These are phyloP conservation scores for Camponotus vicinus DNA, from an alignment of 1,140 invertebrate species.

Conservation along the genomic window DNA sequence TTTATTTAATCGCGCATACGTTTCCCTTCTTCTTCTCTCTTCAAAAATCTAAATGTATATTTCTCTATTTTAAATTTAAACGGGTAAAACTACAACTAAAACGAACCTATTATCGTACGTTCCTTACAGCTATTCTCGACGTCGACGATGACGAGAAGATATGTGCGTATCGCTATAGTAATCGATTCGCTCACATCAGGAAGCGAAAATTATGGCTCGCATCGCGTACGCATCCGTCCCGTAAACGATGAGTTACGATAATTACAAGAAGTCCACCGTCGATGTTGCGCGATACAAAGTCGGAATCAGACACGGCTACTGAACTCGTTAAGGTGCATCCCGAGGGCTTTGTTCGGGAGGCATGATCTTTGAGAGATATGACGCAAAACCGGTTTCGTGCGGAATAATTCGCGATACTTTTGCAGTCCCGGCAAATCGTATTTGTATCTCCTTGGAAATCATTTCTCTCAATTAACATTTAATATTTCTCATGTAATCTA, in stretches of 20 bases:
- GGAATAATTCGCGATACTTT: not conserved
- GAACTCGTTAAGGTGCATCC: slow-evolving; percentile 9
- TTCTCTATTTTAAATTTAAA: not conserved
- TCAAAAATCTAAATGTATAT: not conserved
- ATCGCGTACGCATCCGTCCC: not conserved
- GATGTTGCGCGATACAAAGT: not conserved
- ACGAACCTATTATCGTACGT: not conserved
- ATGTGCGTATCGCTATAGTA: not conserved
- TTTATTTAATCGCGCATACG: not conserved
- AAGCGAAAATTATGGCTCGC: slow-evolving; percentile 39
- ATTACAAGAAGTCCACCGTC: slow-evolving; percentile 5
- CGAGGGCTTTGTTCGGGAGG: not conserved
- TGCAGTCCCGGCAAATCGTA: not conserved
- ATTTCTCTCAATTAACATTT: not conserved
- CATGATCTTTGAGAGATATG: not conserved
- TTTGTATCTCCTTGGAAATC: slow-evolving; percentile 1
- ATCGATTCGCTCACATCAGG: slow-evolving; percentile 20
- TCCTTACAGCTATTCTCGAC: too few species aligned
- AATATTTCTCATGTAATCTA: not conserved
- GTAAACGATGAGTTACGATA: slow-evolving; percentile 15
- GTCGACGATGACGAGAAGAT: not conserved
- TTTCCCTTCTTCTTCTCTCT: not conserved
- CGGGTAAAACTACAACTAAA: not conserved
- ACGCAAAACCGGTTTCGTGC: not conserved
- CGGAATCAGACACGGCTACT: slow-evolving; percentile 25